Percentiles rank a stretch among this genome's conserved stretches.
Conservation (phyloP, 2,797 vertebrate genomes). For the Liasis olivaceus region DNA sequence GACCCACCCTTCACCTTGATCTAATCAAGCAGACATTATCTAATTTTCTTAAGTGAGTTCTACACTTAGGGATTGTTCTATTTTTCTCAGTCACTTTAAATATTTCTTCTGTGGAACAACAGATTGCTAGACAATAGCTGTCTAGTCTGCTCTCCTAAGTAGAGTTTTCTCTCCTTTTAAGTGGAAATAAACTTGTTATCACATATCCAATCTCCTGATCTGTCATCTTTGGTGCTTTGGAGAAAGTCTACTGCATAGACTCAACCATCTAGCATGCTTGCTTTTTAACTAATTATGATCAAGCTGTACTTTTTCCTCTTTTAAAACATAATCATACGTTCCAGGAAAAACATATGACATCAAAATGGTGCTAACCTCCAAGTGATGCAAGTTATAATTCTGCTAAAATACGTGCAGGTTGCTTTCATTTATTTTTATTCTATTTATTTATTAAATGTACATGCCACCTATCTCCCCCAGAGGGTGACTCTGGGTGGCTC, state of each 20-base stretch:
- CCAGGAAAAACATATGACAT: background rate
- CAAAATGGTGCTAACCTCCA: background rate
- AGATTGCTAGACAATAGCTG: background rate
- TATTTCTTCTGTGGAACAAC: background rate
- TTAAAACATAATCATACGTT: background rate
- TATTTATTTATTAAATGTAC: no score
- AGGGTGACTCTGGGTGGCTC: no score
- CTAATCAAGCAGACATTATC: no score
- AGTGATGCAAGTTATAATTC: background rate
- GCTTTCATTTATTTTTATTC: background rate
- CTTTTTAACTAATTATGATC: background rate
- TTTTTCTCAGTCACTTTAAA: background rate
- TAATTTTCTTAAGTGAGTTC: no score
- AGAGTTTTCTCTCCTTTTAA: background rate
- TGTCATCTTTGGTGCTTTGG: background rate
- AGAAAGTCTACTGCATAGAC: background rate
- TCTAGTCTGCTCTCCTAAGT: background rate
- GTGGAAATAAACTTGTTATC: background rate
- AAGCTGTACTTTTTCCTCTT: background rate
- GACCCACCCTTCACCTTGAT: no score
- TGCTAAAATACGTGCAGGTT: background rate
- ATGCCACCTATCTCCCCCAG: no score
- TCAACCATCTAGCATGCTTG: background rate
- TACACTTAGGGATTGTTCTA: no score
- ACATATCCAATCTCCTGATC: background rate